These are phyloP conservation scores for Hassar affinis DNA, from an alignment of 2,113 vertebrate species.

Conservation along the genomic window DNA sequence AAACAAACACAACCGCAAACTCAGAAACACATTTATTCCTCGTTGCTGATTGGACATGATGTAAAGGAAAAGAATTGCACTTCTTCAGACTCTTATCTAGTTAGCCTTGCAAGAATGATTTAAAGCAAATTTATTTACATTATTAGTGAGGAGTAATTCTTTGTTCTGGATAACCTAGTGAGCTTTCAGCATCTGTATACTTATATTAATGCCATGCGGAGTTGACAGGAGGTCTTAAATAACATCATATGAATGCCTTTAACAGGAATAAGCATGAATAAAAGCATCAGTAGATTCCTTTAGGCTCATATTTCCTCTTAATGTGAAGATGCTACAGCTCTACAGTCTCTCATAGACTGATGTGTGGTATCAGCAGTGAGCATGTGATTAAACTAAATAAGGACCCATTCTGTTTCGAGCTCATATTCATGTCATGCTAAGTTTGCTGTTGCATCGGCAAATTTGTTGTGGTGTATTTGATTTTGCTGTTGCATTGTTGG, in stretches of 20 bases:
- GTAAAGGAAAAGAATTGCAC: neutral
- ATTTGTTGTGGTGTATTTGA: neutral
- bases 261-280: neutral
- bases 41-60: neutral
- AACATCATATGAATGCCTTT: neutral
- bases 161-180: neutral
- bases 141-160: neutral
- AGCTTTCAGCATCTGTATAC: neutral
- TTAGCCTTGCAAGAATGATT: neutral
- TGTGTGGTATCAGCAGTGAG: neutral
- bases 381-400: neutral
- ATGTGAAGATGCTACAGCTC: neutral
- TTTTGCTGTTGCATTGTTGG: neutral
- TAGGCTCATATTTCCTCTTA: neutral
- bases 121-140: neutral
- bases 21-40: neutral
- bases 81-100: neutral
- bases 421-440: neutral
- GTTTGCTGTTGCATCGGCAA: neutral
- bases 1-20: neutral
- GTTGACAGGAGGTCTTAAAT: neutral
- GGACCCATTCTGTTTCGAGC: neutral
- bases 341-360: neutral
- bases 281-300: neutral
- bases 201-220: neutral